These are phyloP conservation scores for Callaeas wilsoni DNA, from an alignment of 2,113 vertebrate genomes.

Conservation along the genomic window DNA sequence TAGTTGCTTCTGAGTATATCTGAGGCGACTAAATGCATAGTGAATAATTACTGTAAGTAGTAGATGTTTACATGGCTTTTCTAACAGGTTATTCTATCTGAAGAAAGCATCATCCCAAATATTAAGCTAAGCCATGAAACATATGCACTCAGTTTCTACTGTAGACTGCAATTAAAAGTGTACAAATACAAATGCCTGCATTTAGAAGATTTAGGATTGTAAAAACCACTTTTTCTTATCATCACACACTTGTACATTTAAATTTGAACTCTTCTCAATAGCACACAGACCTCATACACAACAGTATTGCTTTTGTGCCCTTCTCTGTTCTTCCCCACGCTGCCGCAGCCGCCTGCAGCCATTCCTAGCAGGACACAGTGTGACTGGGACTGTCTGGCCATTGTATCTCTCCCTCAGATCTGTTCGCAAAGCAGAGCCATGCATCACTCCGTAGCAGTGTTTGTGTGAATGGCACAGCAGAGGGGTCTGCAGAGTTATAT, in stretches of 20 bases:
- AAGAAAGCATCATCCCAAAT: background rate
- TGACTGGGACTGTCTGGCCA: background rate
- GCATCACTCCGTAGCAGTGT: background rate
- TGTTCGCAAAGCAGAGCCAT: background rate
- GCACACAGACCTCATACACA: background rate
- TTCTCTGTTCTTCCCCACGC: background rate
- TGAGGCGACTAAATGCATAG: background rate
- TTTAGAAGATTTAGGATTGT: background rate
- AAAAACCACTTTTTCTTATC: background rate
- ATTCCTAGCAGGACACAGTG: background rate
- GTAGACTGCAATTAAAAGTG: background rate
- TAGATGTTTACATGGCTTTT: background rate
- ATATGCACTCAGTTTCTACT: background rate
- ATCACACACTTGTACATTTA: background rate
- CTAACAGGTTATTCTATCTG: background rate
- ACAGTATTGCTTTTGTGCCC: background rate
- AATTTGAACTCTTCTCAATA: background rate
- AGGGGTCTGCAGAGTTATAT: background rate
- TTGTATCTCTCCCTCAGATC: background rate
- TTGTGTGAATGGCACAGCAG: background rate
- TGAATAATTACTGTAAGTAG: background rate
- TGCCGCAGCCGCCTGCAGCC: background rate
- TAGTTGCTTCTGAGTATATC: background rate
- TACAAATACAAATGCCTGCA: background rate
- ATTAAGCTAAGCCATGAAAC: background rate